Base-by-base conservation (phyloP, 2,113 vertebrate species). In the Romanogobio albipinnatus region DNA sequence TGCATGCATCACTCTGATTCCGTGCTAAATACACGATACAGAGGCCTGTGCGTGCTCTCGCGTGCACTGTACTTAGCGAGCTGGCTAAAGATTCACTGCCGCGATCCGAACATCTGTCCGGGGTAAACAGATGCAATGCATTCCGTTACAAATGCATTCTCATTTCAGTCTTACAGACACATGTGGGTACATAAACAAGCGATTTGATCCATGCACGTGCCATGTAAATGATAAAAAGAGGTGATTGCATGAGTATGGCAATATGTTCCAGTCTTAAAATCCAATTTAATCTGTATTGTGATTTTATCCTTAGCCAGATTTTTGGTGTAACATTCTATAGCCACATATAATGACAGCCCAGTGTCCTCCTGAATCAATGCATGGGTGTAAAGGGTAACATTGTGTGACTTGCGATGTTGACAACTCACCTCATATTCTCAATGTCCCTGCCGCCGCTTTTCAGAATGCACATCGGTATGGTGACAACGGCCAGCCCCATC, bases 391-490 rank as follows among this genome's bases (percentile, higher is more conserved):
- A 39, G 5, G 5, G n/a, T 15, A 29, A 13, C 59, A n/a, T 64
- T 33, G 14, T 13, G 51, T 39, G 51, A 29, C 43, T n/a, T 59
- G 13, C 7, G 33, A 29, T 59, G 71, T 24, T 24, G 17, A 85
- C 59, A 86, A 88, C 93, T 94, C 89, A 95, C 98, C 96, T 95
- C 97, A 99, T 98, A 92, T 98, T 99, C 81, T 96, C 95, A 59
- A 99, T 91, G 64, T 96, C 96, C 81, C 97, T 95, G 84, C 97
- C 97, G 24, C 96, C 95, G 93, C 97, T 96, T 85, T 96, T 92
- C 88, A 98, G 91, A 45, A 97, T 86, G 71, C 96, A 97, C 84
- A 96, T 61, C 1, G 89, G 95, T 11, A 92, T 93, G 3, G 94
- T 93, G 26, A 95, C 0, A 33, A 89, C n/a, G 17, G 96, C 96